Base-by-base conservation (phyloP, 2,888 invertebrate genomes). In the Habroteleia sp. region DNA sequence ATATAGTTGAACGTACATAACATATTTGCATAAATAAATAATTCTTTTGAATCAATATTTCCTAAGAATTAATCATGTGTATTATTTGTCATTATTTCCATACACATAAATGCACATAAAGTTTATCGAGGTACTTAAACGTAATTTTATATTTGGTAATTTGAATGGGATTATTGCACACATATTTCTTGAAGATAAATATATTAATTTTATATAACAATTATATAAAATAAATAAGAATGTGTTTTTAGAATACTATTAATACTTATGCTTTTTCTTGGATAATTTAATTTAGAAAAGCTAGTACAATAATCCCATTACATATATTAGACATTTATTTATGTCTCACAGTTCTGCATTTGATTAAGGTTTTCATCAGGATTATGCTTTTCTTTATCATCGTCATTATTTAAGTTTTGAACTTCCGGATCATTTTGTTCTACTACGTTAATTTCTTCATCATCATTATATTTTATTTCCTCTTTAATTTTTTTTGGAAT, bases 401-500 rank as follows among this genome's bases (percentile, higher is more conserved):
- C 41, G 6, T 46, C 17, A n/a, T 37, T 27, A 13, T 13, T 33
- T 6, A 20, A 2, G 16, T 16, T 31, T 10, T 60, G 25, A 6
- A 52, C 7, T 6, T 56, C 25, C 1, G 25, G 2, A 16, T 60
- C 52, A 25, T 29, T 46, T 23, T 58, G 42, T 29, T 60, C 52
- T 1, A 37, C 50, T 10, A 56, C 50, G 20, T 72, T 66, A 25
- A 66, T 66, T 50, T 65, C 54, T 39, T 58, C 60, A 1, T 73
- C 39, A 6, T 66, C 73, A 8, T 58, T 65, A 8, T 52, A 29
- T 11, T 58, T 52, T 13, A 11, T 13, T 42, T 73, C 73, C 14
- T 73, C 52, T 37, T 65, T 66, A 16, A 52, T 50, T n/a, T 10
- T 50, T 6, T 39, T 1, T 16, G 27, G 3, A 14, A 10, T 50